Base-by-base conservation (phyloP, 2,888 invertebrate genomes). In the Melitaea athalia region DNA sequence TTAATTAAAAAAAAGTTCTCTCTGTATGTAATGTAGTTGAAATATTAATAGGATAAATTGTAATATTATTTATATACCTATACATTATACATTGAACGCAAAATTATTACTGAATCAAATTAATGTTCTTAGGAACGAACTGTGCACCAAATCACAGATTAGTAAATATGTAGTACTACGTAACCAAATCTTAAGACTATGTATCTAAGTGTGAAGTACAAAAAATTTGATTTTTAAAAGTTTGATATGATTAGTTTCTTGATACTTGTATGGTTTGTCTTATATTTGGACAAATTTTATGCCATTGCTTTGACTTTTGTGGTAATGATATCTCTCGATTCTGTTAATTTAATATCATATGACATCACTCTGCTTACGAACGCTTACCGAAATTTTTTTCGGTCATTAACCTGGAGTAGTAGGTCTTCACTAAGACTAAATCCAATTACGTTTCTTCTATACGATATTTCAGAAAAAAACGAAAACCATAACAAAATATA, bases 361-460 rank as follows among this genome's bases (percentile, higher is more conserved):
- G 77, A 75, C 74, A 75, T 73, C 83, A 79, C 83, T 53, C 33
- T 14, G 33, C 33, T 14, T 33, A 55, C 33, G 53, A 80, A 71
- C 70, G 74, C 72, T 78, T 74, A 78, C 77, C 76, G 76, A 81
- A 83, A 81, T 81, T 66, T 24, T 3, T 55, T 60, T 78, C 81
- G 85, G 81, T 78, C 84, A 75, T 79, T 79, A 85, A 84, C 84
- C 84, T 74, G 80, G 76, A 77, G 79, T 71, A 72, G 74, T 76
- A 76, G 74, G 79, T 76, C 76, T 75, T 79, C 69, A 68, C 71
- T 72, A 70, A 70, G 69, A 70, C 76, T 76, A 77, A 80, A 79
- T 77, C 61, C 61, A 64, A 69, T 69, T 64, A 64, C n/a, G 12
- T 64, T 61, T 50, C 55, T 57, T 62, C 45, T 24, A 49, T 52